phyloP scores from a whole-genome alignment of 2,888 invertebrate genomes.

The Hyles lineata region DNA sequence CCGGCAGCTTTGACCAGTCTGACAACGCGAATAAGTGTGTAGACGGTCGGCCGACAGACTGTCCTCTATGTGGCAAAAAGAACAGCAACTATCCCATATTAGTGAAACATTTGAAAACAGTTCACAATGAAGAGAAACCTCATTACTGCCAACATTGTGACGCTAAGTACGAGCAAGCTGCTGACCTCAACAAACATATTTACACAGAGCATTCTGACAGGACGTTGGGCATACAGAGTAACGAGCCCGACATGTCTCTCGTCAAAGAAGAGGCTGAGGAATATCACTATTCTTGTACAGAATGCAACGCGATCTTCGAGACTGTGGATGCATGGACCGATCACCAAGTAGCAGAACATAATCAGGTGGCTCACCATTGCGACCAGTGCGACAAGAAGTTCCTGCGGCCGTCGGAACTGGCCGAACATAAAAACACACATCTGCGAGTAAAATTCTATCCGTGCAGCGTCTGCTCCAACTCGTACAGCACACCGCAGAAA shows the following conservation, averaged over 20 bases:
- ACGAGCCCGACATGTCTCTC: conserved; percentile 73
- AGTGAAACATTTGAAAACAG: conserved; percentile 83
- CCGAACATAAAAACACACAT: conserved; percentile 88
- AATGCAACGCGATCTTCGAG: conserved; percentile 85
- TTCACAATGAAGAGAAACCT: conserved; percentile 77
- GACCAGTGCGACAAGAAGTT: conserved; percentile 87
- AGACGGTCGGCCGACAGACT: conserved; percentile 79
- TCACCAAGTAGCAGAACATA: conserved; percentile 84
- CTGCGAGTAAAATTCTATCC: conserved; percentile 87
- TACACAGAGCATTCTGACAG: conserved; percentile 84
- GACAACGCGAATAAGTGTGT: conserved; percentile 75
- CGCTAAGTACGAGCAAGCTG: conserved; percentile 81
- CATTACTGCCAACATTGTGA: conserved; percentile 86
- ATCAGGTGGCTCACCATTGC: conserved; percentile 83
- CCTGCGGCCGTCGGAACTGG: conserved; percentile 84
- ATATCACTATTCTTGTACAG: conserved; percentile 85
- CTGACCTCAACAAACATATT: conserved; percentile 85
- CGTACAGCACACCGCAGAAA: conserved; percentile 87
- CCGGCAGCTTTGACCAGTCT: conserved; percentile 72
- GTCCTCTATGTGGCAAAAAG: conserved; percentile 83
- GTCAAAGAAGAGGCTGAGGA: conserved; percentile 82
- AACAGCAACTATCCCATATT: conserved; percentile 84
- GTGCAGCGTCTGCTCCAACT: conserved; percentile 84
- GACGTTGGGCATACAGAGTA: conserved; percentile 58
- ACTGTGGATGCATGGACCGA: conserved; percentile 84